These are phyloP conservation scores for Beaufortia kweichowensis DNA, from an alignment of 2,113 vertebrate species.

Conservation along the genomic window DNA sequence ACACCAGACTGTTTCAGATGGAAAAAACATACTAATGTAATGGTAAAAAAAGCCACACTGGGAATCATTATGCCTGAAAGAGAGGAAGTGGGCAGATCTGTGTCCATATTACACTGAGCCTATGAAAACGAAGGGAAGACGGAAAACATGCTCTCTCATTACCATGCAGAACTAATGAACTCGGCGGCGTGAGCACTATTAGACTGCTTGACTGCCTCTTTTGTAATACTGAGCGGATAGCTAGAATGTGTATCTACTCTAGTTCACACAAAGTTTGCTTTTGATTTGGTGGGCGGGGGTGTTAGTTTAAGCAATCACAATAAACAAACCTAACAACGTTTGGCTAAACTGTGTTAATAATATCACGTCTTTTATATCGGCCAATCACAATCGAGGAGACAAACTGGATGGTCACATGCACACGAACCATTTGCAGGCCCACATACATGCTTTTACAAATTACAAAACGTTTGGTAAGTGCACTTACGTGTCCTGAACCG, in stretches of 20 bases:
- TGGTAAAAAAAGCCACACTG: background rate
- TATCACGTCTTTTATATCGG: background rate
- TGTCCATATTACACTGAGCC: conserved; percentile 66
- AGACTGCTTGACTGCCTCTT: conserved; percentile 65
- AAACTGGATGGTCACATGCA: background rate
- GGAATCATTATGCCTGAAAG: conserved; percentile 12
- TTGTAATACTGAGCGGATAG: conserved; percentile 57
- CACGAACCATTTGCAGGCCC: background rate
- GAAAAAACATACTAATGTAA: background rate
- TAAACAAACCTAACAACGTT: background rate
- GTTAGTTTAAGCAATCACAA: conserved; percentile 26
- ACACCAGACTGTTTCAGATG: conserved; percentile 36
- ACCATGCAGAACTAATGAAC: conserved; percentile 69
- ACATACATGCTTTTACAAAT: background rate
- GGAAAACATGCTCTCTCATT: conserved; percentile 59
- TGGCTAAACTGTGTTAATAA: background rate
- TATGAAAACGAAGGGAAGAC: conserved; percentile 66
- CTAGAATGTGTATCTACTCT: conserved; percentile 41
- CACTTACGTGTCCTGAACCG: conserved; percentile 75
- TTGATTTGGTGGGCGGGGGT: too few species aligned
- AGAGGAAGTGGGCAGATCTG: conserved; percentile 58
- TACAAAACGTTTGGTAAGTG: conserved; percentile 5
- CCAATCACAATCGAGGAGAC: background rate
- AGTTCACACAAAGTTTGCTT: conserved; percentile 24
- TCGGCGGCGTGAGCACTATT: conserved; percentile 56